These are phyloP conservation scores for Hippoglossus stenolepis DNA, from an alignment of 2,113 vertebrate genomes.

Conservation along the genomic window DNA sequence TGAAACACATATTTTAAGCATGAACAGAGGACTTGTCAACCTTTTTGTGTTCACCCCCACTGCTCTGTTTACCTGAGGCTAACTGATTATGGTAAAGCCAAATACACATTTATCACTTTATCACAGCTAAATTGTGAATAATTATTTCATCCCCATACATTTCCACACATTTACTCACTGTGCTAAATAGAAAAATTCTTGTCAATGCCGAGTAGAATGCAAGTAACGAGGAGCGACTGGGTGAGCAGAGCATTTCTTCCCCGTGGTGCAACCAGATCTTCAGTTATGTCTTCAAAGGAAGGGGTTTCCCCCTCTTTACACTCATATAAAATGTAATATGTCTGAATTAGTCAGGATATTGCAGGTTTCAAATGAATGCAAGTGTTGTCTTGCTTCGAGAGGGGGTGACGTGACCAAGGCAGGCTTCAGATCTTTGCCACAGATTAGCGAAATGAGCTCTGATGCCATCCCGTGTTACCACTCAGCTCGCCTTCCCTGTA, in stretches of 20 bases:
- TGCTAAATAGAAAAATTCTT: slow-evolving; percentile 45
- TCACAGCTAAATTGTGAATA: slow-evolving; percentile 38
- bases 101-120: slow-evolving; percentile 21
- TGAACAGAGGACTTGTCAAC: not conserved
- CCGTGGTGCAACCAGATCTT: slow-evolving; percentile 63
- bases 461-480: slow-evolving; percentile 36
- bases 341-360: slow-evolving; percentile 75
- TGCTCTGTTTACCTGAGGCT: not conserved
- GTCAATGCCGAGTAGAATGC: slow-evolving; percentile 25
- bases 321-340: slow-evolving; percentile 76
- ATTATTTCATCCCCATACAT: slow-evolving; percentile 15
- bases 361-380: slow-evolving; percentile 70
- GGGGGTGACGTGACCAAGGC: slow-evolving; percentile 63
- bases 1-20: slow-evolving; percentile 6
- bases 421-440: slow-evolving; percentile 67
- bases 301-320: slow-evolving; percentile 65
- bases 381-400: slow-evolving; percentile 70
- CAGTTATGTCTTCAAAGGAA: slow-evolving; percentile 54
- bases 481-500: slow-evolving; percentile 9
- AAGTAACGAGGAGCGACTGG: slow-evolving; percentile 41
- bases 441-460: slow-evolving; percentile 62
- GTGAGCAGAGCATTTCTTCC: slow-evolving; percentile 33
- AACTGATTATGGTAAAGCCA: slow-evolving; percentile 1
- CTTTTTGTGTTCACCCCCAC: not conserved
- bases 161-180: slow-evolving; percentile 25